phyloP scores from a whole-genome alignment of 2,113 vertebrate genomes.

The Macquaria ambigua region DNA sequence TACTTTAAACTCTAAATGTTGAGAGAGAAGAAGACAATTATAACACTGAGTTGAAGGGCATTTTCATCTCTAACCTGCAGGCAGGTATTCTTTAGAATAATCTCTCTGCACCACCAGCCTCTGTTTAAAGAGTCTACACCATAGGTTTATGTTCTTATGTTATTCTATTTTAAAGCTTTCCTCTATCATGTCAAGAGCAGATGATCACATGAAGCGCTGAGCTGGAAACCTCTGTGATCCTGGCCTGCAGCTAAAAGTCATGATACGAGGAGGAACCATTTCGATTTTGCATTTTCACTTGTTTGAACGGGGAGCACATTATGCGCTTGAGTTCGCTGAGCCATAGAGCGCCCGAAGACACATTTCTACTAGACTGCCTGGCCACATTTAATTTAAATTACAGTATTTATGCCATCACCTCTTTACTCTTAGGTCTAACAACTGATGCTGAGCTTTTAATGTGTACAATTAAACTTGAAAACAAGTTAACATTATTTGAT shows the following conservation, averaged over 20 bases:
- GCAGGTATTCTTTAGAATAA: conserved; percentile 49
- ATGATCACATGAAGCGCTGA: conserved; percentile 66
- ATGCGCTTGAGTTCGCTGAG: conserved; percentile 32
- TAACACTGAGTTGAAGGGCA: conserved; percentile 11
- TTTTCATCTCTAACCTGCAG: conserved; percentile 46
- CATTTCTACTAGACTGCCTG: conserved; percentile 7
- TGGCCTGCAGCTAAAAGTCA: conserved; percentile 65
- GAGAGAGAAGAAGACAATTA: conserved; percentile 37
- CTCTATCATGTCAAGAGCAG: conserved; percentile 54
- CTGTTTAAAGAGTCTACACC: conserved; percentile 37
- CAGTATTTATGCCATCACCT: conserved; percentile 1
- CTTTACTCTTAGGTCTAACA: conserved; percentile 9
- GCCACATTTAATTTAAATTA: conserved; percentile 20
- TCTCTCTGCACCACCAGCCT: conserved; percentile 13
- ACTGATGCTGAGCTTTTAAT: conserved; percentile 27
- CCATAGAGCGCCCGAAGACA: conserved; percentile 31
- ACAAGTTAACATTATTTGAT: conserved; percentile 25
- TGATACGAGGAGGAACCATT: conserved; percentile 45
- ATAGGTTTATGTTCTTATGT: conserved; percentile 45
- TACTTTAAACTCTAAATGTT: conserved; percentile 2
- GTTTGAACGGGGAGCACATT: conserved; percentile 46
- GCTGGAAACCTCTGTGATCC: conserved; percentile 69
- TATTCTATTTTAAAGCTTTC: conserved; percentile 48
- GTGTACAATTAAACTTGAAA: conserved; percentile 35
- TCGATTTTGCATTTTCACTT: conserved; percentile 62